Percentiles rank a stretch among this genome's conserved stretches.
Conservation (phyloP, 2,113 vertebrate genomes). For the Ammodramus savannarum region DNA sequence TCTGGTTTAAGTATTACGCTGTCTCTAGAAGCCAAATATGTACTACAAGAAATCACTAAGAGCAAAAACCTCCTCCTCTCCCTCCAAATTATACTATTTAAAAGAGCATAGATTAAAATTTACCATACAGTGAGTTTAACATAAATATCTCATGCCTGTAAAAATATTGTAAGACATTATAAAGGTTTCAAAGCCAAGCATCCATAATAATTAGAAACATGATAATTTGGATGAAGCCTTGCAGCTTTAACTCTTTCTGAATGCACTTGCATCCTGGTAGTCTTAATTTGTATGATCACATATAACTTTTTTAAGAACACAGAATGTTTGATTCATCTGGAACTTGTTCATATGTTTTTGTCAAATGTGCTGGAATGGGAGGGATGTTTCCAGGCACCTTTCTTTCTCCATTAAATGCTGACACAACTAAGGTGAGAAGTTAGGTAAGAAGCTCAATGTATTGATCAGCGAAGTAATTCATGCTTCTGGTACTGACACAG, state of each 20-base stretch:
- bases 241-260: not conserved
- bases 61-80: not conserved
- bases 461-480: not conserved
- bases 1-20: not conserved
- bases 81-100: not conserved
- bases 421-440: not conserved
- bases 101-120: not conserved
- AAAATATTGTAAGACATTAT: not conserved
- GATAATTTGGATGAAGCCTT: not conserved
- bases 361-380: not conserved
- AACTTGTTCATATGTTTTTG: not conserved
- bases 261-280: not conserved
- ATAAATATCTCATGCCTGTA: not conserved
- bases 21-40: not conserved
- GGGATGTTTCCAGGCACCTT: not conserved
- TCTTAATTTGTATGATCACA: not conserved
- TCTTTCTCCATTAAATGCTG: not conserved
- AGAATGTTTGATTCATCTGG: not conserved
- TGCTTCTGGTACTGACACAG: not conserved
- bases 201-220: not conserved
- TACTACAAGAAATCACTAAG: not conserved
- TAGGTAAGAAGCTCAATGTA: not conserved
- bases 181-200: not conserved
- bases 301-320: not conserved
- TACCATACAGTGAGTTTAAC: not conserved